Evolutionary conservation across 2,797 vertebrate genomes (phyloP), one percentile per base, ranked within the genome.

Genomic region (Arnoldichthys spilopterus): DNA sequence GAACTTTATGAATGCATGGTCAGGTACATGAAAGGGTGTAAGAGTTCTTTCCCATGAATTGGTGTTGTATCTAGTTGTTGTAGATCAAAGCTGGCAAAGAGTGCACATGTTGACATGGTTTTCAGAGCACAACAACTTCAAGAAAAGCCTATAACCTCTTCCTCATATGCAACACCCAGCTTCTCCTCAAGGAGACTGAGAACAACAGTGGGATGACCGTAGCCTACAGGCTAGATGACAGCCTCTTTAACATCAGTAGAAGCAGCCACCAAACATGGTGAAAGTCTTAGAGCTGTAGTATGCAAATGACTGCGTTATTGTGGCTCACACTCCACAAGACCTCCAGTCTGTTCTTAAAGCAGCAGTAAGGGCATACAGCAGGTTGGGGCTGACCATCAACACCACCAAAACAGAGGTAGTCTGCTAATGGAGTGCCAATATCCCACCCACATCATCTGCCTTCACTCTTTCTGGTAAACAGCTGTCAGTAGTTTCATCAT

Each of bases 161-260:
- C 61, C 45, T 80, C 49, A 54, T 61, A 15, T 59, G 64, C 18
- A 26, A 62, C 54, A 77, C 67, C 66, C 43, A 58, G 66, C 40
- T 73, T 73, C 51, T 77, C 61, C 59, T 67, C 53, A 81, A 77
- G 9, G 11, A 72, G 28, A 72, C 28, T 74, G 28, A 74, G 22
- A 47, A 74, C 16, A 73, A 16, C 30, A 76, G 72, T 43, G 49
- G 32, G 16, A n/a, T 59, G 16, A 24, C 77, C 67, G 76, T 37
- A 37, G 34, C 34, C 34, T 37, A 37, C 34, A 37, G 34, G 34
- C 34, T 37, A 7, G 34, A 37, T 67, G 71, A 56, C 1, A 78
- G 78, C 73, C 67, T 83, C 68, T 79, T 83, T 43, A 80, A 77
- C 28, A 83, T 83, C 74, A 80, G 53, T 63, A 74, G 69, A 67